Evolutionary conservation across 1,140 invertebrate species (phyloP), one percentile per base, ranked within the genome.

Genomic region (Saccostrea cuccullata): DNA sequence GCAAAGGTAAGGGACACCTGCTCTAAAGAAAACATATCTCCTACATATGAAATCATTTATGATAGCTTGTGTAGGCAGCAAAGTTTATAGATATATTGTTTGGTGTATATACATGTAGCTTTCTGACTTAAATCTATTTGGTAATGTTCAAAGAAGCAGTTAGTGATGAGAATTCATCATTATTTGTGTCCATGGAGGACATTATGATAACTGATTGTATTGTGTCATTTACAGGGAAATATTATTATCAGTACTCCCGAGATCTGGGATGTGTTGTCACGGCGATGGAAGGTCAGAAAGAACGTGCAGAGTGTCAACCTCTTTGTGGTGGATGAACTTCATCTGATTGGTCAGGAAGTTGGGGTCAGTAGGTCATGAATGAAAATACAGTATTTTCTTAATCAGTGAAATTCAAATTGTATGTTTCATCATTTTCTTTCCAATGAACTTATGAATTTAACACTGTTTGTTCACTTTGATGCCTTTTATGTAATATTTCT

Each of bases 281-380:
- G 99, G 89, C 96, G 99, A 89, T 99, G 99, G 99, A 99, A 99
- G 94, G 98, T 99, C 92, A 96, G 99, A 9, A 99, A 99, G 94
- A 99, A 99, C 94, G 98, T 99, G 0, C 99, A 99, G 93, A 99
- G 98, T 92, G 97, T 99, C 5, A 98, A 98, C 90, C 95, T 99
- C 3, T 99, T 99, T 92, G 99, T 99, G 89, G 98, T 98, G 36
- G 99, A 99, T 95, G 99, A 99, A 92, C 95, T 99, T n/a, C 99
- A 99, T 93, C 94, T 97, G 90, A 95, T 96, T 92, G 96, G 96
- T 82, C 95, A 95, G 88, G 93, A 95, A 77, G 95, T 96, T 88
- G 96, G 96, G 89, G 95, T 95, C 90, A 56, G 82, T 84, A 15
- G 70, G 23, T 77, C 12, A 30, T 30, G 20, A 20, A 47, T 47